phyloP scores from a whole-genome alignment of 2,113 vertebrate species.

The Vulpes lagopus region DNA sequence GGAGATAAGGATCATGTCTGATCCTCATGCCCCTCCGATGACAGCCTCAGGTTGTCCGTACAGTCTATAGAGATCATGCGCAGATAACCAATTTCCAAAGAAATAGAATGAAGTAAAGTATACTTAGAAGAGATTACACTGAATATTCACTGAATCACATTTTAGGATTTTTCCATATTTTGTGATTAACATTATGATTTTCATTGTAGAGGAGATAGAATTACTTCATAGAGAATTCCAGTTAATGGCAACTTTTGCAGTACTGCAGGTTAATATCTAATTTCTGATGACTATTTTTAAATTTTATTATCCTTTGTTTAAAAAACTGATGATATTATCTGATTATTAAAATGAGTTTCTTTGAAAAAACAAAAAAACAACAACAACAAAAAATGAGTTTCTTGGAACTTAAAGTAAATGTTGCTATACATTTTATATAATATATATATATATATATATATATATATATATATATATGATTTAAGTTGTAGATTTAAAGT shows the following conservation, averaged over 20 bases:
- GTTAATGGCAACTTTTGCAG: not conserved
- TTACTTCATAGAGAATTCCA: slow-evolving; percentile 23
- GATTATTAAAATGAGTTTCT: slow-evolving; percentile 45
- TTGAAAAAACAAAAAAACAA: not conserved
- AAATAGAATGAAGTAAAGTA: not conserved
- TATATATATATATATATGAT: not conserved
- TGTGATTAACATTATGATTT: slow-evolving; percentile 22
- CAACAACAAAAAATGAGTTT: not conserved
- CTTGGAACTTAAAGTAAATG: slow-evolving; percentile 27
- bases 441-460: too few species aligned
- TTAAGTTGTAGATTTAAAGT: slow-evolving; percentile 38
- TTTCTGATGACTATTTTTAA: slow-evolving; percentile 2
- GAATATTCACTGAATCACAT: not conserved
- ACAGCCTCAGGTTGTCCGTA: not conserved
- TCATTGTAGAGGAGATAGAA: slow-evolving; percentile 8
- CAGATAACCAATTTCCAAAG: not conserved
- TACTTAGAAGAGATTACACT: not conserved
- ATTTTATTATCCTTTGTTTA: slow-evolving; percentile 50
- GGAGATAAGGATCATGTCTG: not conserved
- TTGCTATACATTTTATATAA: not conserved
- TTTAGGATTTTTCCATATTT: slow-evolving; percentile 33
- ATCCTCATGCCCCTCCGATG: fast-evolving
- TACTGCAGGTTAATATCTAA: not conserved
- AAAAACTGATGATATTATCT: slow-evolving; percentile 22
- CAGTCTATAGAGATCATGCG: not conserved